Evolutionary conservation across 2,797 vertebrate species (phyloP).

Genomic region (Hydrophis major): DNA sequence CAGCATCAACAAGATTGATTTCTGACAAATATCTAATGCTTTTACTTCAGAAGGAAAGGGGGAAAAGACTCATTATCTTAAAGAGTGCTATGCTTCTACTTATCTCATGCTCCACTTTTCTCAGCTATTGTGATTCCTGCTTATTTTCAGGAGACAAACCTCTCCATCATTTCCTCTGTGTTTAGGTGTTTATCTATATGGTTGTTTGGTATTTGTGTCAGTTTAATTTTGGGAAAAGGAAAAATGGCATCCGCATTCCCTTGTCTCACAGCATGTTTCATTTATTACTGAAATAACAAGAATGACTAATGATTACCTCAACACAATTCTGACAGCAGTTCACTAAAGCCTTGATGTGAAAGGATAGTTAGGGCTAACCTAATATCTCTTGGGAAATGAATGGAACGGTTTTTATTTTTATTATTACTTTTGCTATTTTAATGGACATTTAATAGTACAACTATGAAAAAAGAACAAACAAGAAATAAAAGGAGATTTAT

Average conservation of each 20-base stretch:
- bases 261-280: constrained; percentile 63
- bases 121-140: constrained; percentile 43
- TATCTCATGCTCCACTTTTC: not conserved
- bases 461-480: not conserved
- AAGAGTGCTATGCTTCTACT: not conserved
- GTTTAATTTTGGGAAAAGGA: constrained; percentile 49
- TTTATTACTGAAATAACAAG: constrained; percentile 63
- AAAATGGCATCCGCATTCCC: constrained; percentile 53
- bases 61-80: not conserved
- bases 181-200: not conserved
- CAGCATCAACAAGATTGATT: constrained; percentile 14
- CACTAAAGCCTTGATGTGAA: constrained; percentile 56
- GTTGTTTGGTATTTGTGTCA: constrained; percentile 56
- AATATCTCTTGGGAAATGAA: constrained; percentile 45
- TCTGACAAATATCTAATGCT: constrained; percentile 22
- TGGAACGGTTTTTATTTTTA: constrained; percentile 13
- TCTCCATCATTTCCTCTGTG: constrained; percentile 60
- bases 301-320: constrained; percentile 68
- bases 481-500: not conserved
- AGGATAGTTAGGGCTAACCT: not conserved
- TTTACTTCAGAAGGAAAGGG: not conserved
- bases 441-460: not conserved
- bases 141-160: constrained; percentile 52
- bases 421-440: not conserved
- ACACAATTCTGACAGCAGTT: constrained; percentile 62